Evolutionary conservation across 2,113 vertebrate genomes (phyloP), one percentile per base, ranked within the genome.

Genomic region (Eleginops maclovinus): DNA sequence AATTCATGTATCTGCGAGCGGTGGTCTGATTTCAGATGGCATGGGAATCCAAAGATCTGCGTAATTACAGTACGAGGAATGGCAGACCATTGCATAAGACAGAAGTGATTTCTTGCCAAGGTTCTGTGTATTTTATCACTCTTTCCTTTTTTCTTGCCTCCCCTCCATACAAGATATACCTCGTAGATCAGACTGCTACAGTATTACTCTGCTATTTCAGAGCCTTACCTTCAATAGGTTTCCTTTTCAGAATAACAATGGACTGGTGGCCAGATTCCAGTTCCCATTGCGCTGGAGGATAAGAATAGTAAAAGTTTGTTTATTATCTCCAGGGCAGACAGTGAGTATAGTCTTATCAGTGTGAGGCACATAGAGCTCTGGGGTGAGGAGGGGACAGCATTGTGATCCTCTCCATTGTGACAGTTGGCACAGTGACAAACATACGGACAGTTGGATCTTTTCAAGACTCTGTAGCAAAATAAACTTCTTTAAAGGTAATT

Each of bases 11-110:
- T 47, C 26, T 51, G 28, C 9, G 2, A 61, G 47, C 67, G 46
- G 61, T 36, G 77, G 56, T 82, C 78, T 53, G 55, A 59, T 44
- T 75, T 22, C 8, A 47, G 66, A 69, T n/a, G 59, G 65, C 22
- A 63, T 21, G 36, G 59, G 36, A 76, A 71, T 80, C 75, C 72
- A 87, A 70, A 83, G 64, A 86, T 83, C 79, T 64, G 24, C 63
- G 81, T 79, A 90, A 86, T 86, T 86, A 78, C 22, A 79, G 69
- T 17, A 61, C 81, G 86, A 91, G 43, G 22, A 84, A 86, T 88
- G 74, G 70, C 73, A 72, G 9, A 58, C 4, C 41, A 3, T 61
- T 61, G 76, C 71, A 72, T 68, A 72, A 55, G 62, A 76, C 75
- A 44, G 55, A 72, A 69, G 65, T 53, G 60, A 46, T 79, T 84